Evolutionary conservation across 2,113 vertebrate species (phyloP).

Genomic region (Eidolon helvum): DNA sequence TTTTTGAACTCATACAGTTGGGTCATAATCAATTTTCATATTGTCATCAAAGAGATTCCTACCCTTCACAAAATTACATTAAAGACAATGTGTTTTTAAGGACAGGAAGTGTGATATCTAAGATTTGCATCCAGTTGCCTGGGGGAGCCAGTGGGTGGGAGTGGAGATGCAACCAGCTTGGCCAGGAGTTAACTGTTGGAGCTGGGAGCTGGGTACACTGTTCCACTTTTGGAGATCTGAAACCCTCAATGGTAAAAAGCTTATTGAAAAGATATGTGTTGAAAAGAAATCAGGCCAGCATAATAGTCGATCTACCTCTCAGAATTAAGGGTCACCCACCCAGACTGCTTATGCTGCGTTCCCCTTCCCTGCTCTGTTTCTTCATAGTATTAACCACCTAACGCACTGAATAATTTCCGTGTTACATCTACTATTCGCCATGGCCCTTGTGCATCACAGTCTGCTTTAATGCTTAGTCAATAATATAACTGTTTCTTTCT

Average conservation of each 20-base stretch:
- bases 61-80: not conserved
- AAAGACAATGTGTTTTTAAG: not conserved
- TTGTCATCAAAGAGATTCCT: not conserved
- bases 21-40: not conserved
- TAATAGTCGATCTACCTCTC: not conserved
- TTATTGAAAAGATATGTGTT: not conserved
- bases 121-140: not conserved
- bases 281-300: not conserved
- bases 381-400: not conserved
- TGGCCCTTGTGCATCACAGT: no score
- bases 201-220: not conserved
- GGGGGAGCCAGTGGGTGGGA: not conserved
- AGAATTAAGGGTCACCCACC: not conserved
- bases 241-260: not conserved
- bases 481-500: no score
- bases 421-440: no score
- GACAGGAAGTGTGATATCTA: not conserved
- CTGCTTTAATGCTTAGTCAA: no score
- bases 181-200: not conserved
- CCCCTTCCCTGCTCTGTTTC: not conserved
- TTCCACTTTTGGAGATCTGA: not conserved
- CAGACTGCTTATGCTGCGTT: not conserved
- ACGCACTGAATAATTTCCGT: not conserved
- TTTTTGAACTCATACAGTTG: not conserved
- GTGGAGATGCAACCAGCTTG: not conserved